A percentile compares a stretch with the other conserved stretches of the same genome.
Evolutionary conservation across 2,888 invertebrate species (phyloP).

Genomic region (Polydesmus complanatus): DNA sequence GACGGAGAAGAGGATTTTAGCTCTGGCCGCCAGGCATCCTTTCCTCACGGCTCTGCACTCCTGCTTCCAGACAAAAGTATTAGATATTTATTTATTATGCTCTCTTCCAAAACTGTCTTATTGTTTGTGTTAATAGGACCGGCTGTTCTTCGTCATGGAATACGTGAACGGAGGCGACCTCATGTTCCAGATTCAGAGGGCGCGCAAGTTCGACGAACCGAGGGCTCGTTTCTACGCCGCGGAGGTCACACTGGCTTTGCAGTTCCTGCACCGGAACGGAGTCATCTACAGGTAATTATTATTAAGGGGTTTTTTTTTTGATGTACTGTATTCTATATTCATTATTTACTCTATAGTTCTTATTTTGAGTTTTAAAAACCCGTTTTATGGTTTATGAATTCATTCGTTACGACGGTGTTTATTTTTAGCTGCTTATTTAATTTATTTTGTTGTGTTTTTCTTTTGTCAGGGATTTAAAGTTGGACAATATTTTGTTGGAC

Average conservation of each 20-base stretch:
- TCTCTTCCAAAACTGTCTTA: not conserved
- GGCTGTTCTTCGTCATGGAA: slow-evolving; percentile 98
- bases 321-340: too few relatives aligned
- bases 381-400: not conserved
- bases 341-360: too few relatives aligned
- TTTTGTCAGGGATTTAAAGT: slow-evolving; percentile 69
- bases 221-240: slow-evolving; percentile 92
- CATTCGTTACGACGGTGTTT: too few relatives aligned
- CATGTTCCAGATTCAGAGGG: slow-evolving; percentile 98
- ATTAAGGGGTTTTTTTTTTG: too few relatives aligned
- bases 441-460: not conserved
- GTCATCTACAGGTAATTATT: slow-evolving; percentile 77
- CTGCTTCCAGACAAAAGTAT: slow-evolving; percentile 84
- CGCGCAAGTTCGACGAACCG: slow-evolving; percentile 93
- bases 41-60: slow-evolving; percentile 94
- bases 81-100: slow-evolving; percentile 8
- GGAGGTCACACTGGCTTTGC: slow-evolving; percentile 92
- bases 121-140: slow-evolving; percentile 42
- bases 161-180: slow-evolving; percentile 97
- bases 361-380: not conserved
- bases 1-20: slow-evolving; percentile 93
- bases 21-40: slow-evolving; percentile 92
- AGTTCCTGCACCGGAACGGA: slow-evolving; percentile 91
- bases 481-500: slow-evolving; percentile 95
- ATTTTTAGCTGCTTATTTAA: too few relatives aligned